These are phyloP conservation scores for Toxonevra muliebris DNA, from an alignment of 2,888 invertebrate species.

Conservation along the genomic window DNA sequence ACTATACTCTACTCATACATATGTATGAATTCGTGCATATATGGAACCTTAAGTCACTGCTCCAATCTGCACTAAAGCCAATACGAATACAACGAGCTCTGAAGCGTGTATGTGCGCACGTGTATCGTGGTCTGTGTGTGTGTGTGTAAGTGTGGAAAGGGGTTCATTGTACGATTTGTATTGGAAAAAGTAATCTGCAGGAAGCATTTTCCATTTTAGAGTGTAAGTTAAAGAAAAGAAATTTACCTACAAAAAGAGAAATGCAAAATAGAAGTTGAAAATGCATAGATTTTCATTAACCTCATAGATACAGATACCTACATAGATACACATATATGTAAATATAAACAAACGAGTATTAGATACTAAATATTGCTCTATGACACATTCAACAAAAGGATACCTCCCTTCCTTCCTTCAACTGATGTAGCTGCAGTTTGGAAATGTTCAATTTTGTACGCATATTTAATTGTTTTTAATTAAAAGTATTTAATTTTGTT, in stretches of 20 bases:
- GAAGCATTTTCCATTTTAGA: conserved; percentile 36
- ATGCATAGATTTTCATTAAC: background rate
- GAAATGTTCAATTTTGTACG: conserved; percentile 20
- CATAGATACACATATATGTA: background rate
- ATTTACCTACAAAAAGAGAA: background rate
- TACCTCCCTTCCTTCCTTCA: conserved; percentile 20
- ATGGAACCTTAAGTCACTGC: no score
- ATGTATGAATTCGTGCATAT: background rate
- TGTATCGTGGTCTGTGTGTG: conserved; percentile 22
- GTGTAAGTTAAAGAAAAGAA: conserved; percentile 38
- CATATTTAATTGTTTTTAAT: conserved; percentile 43
- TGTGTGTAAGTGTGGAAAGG: conserved; percentile 41
- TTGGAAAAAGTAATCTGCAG: conserved; percentile 32
- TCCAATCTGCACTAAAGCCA: background rate
- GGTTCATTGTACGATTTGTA: conserved; percentile 56
- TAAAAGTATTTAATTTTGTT: conserved; percentile 37
- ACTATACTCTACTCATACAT: no score
- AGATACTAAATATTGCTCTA: background rate
- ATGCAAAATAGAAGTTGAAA: background rate
- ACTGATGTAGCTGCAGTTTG: conserved; percentile 23
- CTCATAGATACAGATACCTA: background rate
- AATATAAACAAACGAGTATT: background rate
- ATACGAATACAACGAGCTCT: conserved; percentile 36
- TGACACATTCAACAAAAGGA: background rate
- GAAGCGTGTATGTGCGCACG: conserved; percentile 35